Evolutionary conservation across 2,113 vertebrate species (phyloP).

Genomic region (Notothenia coriiceps): DNA sequence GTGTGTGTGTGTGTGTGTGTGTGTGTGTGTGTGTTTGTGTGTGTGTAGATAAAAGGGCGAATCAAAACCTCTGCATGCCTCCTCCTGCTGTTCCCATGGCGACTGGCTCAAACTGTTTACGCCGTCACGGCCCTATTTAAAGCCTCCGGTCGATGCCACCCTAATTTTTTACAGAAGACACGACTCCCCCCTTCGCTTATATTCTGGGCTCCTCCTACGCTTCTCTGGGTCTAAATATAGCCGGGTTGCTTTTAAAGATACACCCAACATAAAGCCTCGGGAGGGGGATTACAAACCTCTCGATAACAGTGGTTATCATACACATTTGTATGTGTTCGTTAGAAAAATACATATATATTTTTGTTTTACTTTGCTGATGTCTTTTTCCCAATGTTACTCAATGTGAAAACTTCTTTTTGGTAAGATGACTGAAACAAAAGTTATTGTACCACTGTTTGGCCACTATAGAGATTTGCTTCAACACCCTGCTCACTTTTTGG

Average conservation of each 20-base stretch:
- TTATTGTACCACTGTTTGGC: too few species aligned
- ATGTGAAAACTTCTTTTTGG: background rate
- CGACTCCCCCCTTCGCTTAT: constrained; percentile 54
- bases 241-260: constrained; percentile 75
- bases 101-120: constrained; percentile 75
- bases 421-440: background rate
- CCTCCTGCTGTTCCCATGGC: constrained; percentile 81
- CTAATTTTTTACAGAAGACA: constrained; percentile 81
- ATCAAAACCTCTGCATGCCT: constrained; percentile 52
- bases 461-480: too few species aligned
- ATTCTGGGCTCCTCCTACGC: constrained; percentile 76
- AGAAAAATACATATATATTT: too few species aligned
- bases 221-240: constrained; percentile 78
- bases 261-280: constrained; percentile 51
- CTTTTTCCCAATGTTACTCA: background rate
- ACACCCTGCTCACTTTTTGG: too few species aligned
- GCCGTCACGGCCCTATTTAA: constrained; percentile 83
- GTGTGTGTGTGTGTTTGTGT: constrained; percentile 31
- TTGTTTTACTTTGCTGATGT: background rate
- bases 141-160: constrained; percentile 69
- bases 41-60: constrained; percentile 61
- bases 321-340: too few species aligned
- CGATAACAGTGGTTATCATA: too few species aligned
- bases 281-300: background rate
- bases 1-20: constrained; percentile 24